Evolutionary conservation across 2,888 invertebrate genomes (phyloP), one percentile per base, ranked within the genome.

Genomic region (Candidula unifasciata): DNA sequence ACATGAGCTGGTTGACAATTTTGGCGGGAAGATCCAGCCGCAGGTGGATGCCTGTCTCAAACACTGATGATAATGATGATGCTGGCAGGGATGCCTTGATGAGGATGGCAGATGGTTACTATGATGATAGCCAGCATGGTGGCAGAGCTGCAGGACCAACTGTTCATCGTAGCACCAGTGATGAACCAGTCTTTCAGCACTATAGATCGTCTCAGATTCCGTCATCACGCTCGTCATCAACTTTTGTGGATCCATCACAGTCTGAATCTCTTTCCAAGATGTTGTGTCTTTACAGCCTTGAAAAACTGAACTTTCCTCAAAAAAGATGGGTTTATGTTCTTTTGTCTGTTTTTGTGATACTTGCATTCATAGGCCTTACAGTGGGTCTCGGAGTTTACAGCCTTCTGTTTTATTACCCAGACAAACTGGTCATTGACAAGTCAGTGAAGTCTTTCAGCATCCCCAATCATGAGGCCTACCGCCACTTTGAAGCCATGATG

Each of bases 391-490:
- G 91, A 0, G 86, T 85, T 52, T 90, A 90, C 83, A 89, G 90
- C 27, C 76, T 91, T 64, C 87, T 91, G 74, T 82, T 89, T 16
- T 84, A 87, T 57, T 87, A 89, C 57, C 90, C 91, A 13, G 86
- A 86, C 16, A 54, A 81, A 33, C 90, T 89, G 16, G 89, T 90
- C 35, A 91, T 93, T 35, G 93, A 93, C 85, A 91, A 91, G 80
- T 92, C 93, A 18, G 89, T 92, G 60, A 87, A 89, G 64, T 90
- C 93, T 24, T 93, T 93, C 86, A 88, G 88, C 81, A 93, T 92
- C 86, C 93, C 93, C 52, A 90, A 92, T 80, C 92, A 93, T 83
- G 83, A 89, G 76, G 92, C 90, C 1, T 91, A 91, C 16, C 84
- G 88, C 44, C 85, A 90, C 74, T 90, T 88, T 81, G 91, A 90